These are phyloP conservation scores for Andrena praecox DNA, from an alignment of 2,888 invertebrate species.

Conservation along the genomic window DNA sequence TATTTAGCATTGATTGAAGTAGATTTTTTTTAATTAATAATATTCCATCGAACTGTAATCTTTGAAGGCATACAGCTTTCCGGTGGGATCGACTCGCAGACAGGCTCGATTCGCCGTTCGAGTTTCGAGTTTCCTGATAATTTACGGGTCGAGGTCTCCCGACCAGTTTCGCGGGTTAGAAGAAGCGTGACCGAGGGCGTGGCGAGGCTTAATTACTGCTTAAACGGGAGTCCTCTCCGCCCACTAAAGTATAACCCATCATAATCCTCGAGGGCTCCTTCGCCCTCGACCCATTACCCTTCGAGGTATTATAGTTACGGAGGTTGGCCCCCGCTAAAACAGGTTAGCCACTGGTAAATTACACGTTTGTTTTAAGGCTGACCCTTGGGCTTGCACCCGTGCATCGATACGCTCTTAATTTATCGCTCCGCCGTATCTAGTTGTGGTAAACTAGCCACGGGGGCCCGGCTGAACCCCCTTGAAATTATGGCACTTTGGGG, in stretches of 20 bases:
- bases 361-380: constrained; percentile 81
- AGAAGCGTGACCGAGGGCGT: constrained; percentile 82
- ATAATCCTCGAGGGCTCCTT: constrained; percentile 76
- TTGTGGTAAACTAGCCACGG: background rate
- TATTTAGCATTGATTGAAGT: too few relatives aligned
- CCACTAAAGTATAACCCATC: constrained; percentile 83
- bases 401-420: constrained; percentile 74
- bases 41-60: background rate
- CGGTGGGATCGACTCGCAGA: background rate
- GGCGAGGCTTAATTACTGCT: constrained; percentile 83
- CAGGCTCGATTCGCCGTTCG: background rate
- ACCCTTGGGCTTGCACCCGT: constrained; percentile 67
- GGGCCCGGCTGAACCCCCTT: background rate
- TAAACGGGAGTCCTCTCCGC: constrained; percentile 84
- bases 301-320: constrained; percentile 67
- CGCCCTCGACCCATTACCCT: constrained; percentile 70
- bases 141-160: constrained; percentile 43
- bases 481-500: background rate
- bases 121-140: constrained; percentile 50
- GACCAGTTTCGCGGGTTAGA: constrained; percentile 61
- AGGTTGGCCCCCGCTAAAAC: constrained; percentile 70
- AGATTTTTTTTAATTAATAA: too few relatives aligned
- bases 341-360: constrained; percentile 83
- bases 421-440: constrained; percentile 65
- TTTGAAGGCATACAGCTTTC: background rate